Percentiles rank a stretch among this genome's conserved stretches.
Conservation (phyloP, 2,113 vertebrate species). For the Callionymus lyra region DNA sequence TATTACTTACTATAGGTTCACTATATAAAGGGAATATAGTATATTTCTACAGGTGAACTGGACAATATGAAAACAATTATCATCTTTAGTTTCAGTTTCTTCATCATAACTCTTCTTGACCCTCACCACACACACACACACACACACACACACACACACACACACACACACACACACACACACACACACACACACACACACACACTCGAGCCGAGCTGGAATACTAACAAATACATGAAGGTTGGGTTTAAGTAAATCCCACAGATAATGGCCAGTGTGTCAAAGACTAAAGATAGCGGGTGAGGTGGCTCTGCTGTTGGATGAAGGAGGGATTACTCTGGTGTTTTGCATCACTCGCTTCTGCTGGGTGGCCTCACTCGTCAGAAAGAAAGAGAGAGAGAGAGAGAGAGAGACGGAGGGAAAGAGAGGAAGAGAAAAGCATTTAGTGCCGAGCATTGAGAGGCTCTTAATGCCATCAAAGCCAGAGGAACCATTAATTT, state of each 20-base stretch:
- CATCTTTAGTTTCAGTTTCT: too few species aligned
- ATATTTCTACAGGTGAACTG: too few species aligned
- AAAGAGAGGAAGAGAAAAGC: slow-evolving; percentile 63
- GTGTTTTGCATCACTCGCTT: slow-evolving; percentile 99
- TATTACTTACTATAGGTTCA: too few species aligned
- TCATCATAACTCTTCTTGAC: too few species aligned
- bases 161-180: too few species aligned
- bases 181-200: slow-evolving; percentile 7
- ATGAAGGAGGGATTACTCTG: slow-evolving; percentile 90
- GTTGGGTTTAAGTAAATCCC: slow-evolving; percentile 91
- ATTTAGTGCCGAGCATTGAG: slow-evolving; percentile 84
- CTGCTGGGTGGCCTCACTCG: slow-evolving; percentile 98
- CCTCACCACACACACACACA: too few species aligned
- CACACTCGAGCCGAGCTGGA: slow-evolving; percentile 55
- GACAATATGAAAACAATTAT: too few species aligned
- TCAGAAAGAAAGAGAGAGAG: slow-evolving; percentile 76
- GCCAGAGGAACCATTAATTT: slow-evolving; percentile 91
- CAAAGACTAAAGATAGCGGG: slow-evolving; percentile 91
- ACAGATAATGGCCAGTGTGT: slow-evolving; percentile 98
- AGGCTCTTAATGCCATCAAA: slow-evolving; percentile 99
- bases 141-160: too few species aligned
- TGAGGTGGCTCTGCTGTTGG: slow-evolving; percentile 77
- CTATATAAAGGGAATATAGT: too few species aligned
- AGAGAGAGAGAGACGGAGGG: slow-evolving; percentile 50
- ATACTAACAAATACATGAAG: slow-evolving; percentile 90